These are phyloP conservation scores for Hirundo rustica DNA, from an alignment of 2,797 vertebrate species.

Conservation along the genomic window DNA sequence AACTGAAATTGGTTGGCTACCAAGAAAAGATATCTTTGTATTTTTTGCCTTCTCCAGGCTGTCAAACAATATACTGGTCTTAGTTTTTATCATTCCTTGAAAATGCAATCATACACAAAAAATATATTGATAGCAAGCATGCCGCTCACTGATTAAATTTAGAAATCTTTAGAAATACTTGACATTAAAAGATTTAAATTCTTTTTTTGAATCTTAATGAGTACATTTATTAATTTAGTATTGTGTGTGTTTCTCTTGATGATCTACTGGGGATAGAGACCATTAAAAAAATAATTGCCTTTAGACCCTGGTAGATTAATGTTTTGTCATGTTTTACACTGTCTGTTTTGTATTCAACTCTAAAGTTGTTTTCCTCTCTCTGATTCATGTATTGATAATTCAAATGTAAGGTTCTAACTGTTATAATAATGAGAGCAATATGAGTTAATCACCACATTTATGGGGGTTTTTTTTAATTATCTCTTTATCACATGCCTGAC, in stretches of 20 bases:
- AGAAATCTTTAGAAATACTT: conserved; percentile 71
- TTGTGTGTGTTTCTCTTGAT: conserved; percentile 57
- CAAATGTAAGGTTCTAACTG: not conserved
- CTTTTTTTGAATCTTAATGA: conserved; percentile 66
- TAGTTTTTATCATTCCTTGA: conserved; percentile 24
- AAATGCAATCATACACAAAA: conserved; percentile 39
- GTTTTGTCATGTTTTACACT: conserved; percentile 61
- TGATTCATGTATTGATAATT: conserved; percentile 30
- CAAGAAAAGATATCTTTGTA: not conserved
- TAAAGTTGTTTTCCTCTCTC: conserved; percentile 44
- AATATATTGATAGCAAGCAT: conserved; percentile 32
- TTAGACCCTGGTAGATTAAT: conserved; percentile 70
- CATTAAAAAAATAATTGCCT: conserved; percentile 73
- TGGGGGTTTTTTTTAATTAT: not conserved
- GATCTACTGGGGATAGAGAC: conserved; percentile 35
- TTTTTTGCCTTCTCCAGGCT: not conserved
- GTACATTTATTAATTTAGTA: not conserved
- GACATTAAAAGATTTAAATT: conserved; percentile 66
- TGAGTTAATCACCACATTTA: not conserved
- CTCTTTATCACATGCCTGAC: not conserved
- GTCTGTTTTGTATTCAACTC: conserved; percentile 55
- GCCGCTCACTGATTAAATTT: conserved; percentile 70
- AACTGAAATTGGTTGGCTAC: not conserved
- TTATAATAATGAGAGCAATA: not conserved
- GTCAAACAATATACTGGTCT: not conserved